Percentiles rank a stretch among this genome's conserved stretches.
Conservation (phyloP, 2,113 vertebrate species). For the Grammomys dolichurus region DNA sequence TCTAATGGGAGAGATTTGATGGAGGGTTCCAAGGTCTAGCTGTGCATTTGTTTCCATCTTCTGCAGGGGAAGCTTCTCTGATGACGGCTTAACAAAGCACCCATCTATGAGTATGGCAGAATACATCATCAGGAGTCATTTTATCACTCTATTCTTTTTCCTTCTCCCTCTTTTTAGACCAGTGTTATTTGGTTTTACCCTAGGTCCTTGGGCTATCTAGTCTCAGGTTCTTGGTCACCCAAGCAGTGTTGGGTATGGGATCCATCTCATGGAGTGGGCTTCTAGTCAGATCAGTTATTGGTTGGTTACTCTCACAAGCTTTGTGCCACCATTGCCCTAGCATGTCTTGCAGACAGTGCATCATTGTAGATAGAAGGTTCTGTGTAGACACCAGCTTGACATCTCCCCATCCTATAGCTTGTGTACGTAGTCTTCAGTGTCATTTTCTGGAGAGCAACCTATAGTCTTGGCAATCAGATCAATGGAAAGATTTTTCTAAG, state of each 20-base stretch:
- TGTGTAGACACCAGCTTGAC: background rate
- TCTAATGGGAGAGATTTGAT: background rate
- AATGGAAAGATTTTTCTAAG: background rate
- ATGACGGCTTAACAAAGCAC: background rate
- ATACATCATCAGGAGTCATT: background rate
- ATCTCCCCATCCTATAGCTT: background rate
- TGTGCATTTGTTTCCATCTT: background rate
- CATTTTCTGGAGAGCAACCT: background rate
- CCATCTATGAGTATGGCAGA: background rate
- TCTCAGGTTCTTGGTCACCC: background rate
- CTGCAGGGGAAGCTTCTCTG: background rate
- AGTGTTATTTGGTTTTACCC: background rate
- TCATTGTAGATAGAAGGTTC: background rate
- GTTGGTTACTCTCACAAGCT: too few species aligned
- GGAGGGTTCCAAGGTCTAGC: background rate
- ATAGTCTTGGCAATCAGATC: background rate
- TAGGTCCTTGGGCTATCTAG: background rate
- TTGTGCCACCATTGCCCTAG: fast-evolving
- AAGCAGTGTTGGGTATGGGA: background rate
- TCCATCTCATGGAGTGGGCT: background rate
- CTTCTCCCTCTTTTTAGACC: background rate
- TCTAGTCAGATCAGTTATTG: background rate
- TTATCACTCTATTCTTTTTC: background rate
- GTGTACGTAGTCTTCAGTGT: background rate
- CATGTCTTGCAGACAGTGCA: background rate